Base-by-base conservation (phyloP, 2,888 invertebrate genomes). In the Lepidocyrtoides sp. region DNA sequence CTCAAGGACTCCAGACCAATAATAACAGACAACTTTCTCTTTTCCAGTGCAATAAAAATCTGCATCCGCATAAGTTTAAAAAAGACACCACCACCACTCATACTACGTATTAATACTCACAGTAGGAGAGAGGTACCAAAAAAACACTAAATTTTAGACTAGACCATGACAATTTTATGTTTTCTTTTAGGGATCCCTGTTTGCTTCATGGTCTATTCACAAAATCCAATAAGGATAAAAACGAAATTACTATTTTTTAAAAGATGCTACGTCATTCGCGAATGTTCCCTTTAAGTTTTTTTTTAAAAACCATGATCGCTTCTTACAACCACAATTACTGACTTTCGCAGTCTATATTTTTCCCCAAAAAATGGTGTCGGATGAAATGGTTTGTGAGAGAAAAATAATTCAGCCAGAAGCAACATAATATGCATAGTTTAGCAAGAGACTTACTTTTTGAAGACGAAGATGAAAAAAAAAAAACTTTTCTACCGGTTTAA, bases 391-490 rank as follows among this genome's bases (percentile, higher is more conserved):
- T 26, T 77, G 77, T 29, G 36, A 54, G 51, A 29, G 48, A 75
- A 75, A 48, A 77, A 51, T 77, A 57, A 81, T 60, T 81, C 57
- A 81, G 60, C 60, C 60, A 81, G 57, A 81, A 81, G 60, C 41
- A 57, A 81, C 41, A 41, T 60, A 81, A 60, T 77, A 77, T 32
- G 77, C 32, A 29, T 32, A 77, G 44, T 75, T 72, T 72, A 72
- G 48, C 14, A 48, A 26, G 23, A 14, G 72, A 72, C 72, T 41
- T n/a, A 77, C 10, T 72, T 72, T 20, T 72, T 7, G 3, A n/a
- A 32, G n/a, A 29, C 66, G 79, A 60, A 29, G n/a, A 29, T 77
- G 79, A 60, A 29, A 86, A 66, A 23, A 54, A n/a, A 44, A 60
- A 66, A 10, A 48, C 79, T 87, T 66, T 57, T 41, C 48, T 48